Base-by-base conservation (phyloP, 2,113 vertebrate species). In the Triplophysa dalaica region DNA sequence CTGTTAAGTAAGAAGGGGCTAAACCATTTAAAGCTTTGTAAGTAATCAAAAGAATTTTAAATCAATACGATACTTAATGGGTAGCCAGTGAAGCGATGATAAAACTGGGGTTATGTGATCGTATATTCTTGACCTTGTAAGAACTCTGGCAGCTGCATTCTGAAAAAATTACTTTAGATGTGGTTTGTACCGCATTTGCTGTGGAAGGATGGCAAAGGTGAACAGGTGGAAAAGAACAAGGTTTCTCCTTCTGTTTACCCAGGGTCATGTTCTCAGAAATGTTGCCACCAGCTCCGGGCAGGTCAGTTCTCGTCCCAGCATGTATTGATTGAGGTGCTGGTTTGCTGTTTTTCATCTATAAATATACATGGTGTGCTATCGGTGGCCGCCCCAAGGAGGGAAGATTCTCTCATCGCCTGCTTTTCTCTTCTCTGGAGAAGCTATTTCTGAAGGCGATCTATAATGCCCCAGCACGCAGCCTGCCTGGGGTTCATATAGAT, bases 361-460 rank as follows among this genome's bases (percentile, higher is more conserved):
- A 91, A 92, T 90, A 91, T n/a, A 41, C 41, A 38, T 12, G 12
- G 19, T 54, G 62, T 58, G 79, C 65, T 61, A 62, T 78, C 83
- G 14, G 52, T 84, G 81, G 17, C 86, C 80, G 61, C 70, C 12
- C 12, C 17, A 66, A 58, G 50, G 21, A 45, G 66, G 61, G 60
- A 75, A 70, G 79, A 72, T 86, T 85, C 68, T 81, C 76, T 38
- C 76, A 22, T 73, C 41, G 67, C 48, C 79, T 64, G 29, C n/a
- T n/a, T 19, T 43, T 61, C 77, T 76, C 68, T 76, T 80, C 79
- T 81, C 73, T 9, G 3, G 16, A 38, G 75, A 45, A 68, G 83
- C 75, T 91, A 91, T 92, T 91, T 89, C 82, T 75, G 85, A 79
- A 79, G 74, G 12, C 65, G 4, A 88, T 90, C 88, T 81, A 91